A percentile compares a stretch with the other conserved stretches of the same genome.
Evolutionary conservation across 1,140 invertebrate genomes (phyloP).

Genomic region (Tribolium castaneum): DNA sequence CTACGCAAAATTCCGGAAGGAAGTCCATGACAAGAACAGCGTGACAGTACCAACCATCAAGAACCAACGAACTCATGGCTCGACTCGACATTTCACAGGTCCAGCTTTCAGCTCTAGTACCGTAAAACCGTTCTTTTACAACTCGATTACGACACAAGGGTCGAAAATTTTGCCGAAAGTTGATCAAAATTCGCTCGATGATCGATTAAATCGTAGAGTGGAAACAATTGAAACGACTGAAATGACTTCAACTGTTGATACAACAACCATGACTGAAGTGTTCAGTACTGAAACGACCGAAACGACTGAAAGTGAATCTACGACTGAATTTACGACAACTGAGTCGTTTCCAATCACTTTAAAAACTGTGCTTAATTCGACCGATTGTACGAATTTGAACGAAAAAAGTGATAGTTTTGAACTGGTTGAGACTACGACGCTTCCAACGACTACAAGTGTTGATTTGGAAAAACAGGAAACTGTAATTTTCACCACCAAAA

Average conservation of each 20-base stretch:
- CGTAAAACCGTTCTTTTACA: slow-evolving; percentile 44
- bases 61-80: slow-evolving; percentile 50
- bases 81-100: slow-evolving; percentile 55
- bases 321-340: slow-evolving; percentile 23
- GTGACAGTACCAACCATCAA: slow-evolving; percentile 43
- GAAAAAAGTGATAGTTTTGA: neutral
- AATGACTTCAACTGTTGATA: slow-evolving; percentile 23
- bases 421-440: neutral
- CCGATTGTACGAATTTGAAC: slow-evolving; percentile 55
- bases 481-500: slow-evolving; percentile 21
- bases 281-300: slow-evolving; percentile 2
- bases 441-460: neutral
- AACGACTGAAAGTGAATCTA: slow-evolving; percentile 24
- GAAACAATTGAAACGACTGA: slow-evolving; percentile 18
- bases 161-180: slow-evolving; percentile 29
- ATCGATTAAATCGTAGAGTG: slow-evolving; percentile 41
- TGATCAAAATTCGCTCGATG: slow-evolving; percentile 50
- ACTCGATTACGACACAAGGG: slow-evolving; percentile 32
- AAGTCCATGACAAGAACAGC: slow-evolving; percentile 54
- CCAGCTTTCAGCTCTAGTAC: slow-evolving; percentile 50
- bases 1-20: slow-evolving; percentile 69
- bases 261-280: neutral
- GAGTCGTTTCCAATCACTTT: slow-evolving; percentile 47
- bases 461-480: neutral
- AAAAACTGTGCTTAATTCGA: slow-evolving; percentile 56